phyloP scores from a whole-genome alignment of 2,113 vertebrate genomes.

The Nansenia antarctica region DNA sequence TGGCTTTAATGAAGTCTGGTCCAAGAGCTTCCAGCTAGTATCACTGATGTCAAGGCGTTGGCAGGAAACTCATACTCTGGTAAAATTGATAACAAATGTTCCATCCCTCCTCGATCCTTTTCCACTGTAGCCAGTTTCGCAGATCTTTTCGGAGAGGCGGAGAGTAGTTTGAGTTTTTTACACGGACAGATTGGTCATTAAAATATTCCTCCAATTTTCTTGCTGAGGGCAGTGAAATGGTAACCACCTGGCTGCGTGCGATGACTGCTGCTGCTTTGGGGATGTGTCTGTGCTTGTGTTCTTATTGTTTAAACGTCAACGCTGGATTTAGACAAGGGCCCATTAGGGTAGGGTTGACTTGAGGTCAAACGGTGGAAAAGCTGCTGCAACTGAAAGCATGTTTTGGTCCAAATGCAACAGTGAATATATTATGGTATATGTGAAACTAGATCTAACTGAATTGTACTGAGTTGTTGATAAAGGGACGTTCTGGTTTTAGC shows the following conservation, averaged over 20 bases:
- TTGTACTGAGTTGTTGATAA: no score
- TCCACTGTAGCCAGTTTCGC: conserved; percentile 25
- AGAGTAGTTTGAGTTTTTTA: conserved; percentile 36
- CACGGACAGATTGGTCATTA: conserved; percentile 55
- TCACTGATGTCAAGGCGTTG: conserved; percentile 56
- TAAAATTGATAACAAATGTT: conserved; percentile 71
- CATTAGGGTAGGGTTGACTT: conserved; percentile 43
- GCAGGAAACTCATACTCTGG: conserved; percentile 40
- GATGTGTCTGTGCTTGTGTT: conserved; percentile 33
- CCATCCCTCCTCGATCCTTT: conserved; percentile 18
- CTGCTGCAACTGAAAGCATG: neutral
- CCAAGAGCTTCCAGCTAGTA: conserved; percentile 36
- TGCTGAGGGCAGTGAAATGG: conserved; percentile 57
- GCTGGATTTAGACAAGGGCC: conserved; percentile 48
- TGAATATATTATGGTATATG: neutral
- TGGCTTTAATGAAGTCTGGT: conserved; percentile 24
- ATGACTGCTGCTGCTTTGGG: conserved; percentile 28
- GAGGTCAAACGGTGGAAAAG: conserved; percentile 39
- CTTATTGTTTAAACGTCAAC: conserved; percentile 52
- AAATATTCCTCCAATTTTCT: conserved; percentile 50
- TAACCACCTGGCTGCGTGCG: conserved; percentile 62
- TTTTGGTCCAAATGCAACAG: neutral
- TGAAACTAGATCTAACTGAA: no score
- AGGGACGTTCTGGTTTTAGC: neutral
- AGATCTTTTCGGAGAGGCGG: conserved; percentile 23